Conservation (phyloP, 2,797 vertebrate genomes). For the Centroberyx gerrardi region DNA sequence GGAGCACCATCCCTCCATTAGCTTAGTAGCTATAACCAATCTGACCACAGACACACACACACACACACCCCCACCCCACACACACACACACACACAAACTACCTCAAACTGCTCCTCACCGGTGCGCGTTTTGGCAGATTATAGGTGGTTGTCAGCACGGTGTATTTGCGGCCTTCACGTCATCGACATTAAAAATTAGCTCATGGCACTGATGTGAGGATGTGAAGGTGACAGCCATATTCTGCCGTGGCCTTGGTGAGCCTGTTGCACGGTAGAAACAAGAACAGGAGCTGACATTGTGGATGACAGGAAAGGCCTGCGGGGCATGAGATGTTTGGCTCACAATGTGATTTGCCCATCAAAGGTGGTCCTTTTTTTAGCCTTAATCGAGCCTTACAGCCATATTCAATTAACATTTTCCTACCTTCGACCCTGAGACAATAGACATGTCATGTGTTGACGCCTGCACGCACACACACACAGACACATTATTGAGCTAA, state of each 20-base stretch:
- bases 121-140: not conserved
- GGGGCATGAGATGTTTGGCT: constrained; percentile 40
- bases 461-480: constrained; percentile 11
- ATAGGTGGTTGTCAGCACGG: not conserved
- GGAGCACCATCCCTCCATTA: constrained; percentile 23
- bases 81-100: constrained; percentile 5
- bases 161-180: not conserved
- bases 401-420: constrained; percentile 40
- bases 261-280: constrained; percentile 6
- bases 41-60: not conserved
- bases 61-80: not conserved
- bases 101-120: not conserved
- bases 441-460: constrained; percentile 20
- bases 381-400: constrained; percentile 40
- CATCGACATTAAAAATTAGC: not conserved
- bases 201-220: constrained; percentile 30
- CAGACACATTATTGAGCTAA: constrained; percentile 51
- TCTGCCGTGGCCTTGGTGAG: not conserved
- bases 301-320: constrained; percentile 39
- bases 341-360: constrained; percentile 53
- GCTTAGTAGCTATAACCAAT: constrained; percentile 19
- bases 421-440: constrained; percentile 53
- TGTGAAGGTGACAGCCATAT: constrained; percentile 15
- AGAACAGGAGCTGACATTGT: constrained; percentile 22
- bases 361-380: constrained; percentile 34